These are phyloP conservation scores for Cliona cf. orientalis DNA, from an alignment of 37 sponge, comb jelly and placozoan species.

Conservation along the genomic window DNA sequence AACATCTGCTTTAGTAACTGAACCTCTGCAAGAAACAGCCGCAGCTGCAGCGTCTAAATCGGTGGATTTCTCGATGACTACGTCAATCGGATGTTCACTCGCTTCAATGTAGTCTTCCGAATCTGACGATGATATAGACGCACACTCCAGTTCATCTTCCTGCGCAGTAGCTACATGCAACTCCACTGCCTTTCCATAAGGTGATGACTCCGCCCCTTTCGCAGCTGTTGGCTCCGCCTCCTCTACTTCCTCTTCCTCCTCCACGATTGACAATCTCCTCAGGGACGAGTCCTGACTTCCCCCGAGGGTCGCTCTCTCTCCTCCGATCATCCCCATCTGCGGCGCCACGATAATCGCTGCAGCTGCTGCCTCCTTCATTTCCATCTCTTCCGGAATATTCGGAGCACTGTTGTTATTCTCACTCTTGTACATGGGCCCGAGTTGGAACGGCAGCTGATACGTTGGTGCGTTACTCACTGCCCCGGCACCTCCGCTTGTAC, in stretches of 20 bases:
- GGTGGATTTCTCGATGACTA: too few relatives aligned
- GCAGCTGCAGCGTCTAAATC: too few relatives aligned
- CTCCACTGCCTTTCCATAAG: too few relatives aligned
- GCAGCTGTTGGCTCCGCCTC: too few relatives aligned
- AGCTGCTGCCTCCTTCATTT: not conserved
- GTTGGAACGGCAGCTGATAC: slow-evolving; percentile 13
- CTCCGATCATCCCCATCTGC: not conserved
- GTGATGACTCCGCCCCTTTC: too few relatives aligned
- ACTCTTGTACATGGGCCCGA: not conserved
- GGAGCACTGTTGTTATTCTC: slow-evolving; percentile 20
- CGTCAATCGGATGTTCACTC: too few relatives aligned
- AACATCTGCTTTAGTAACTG: too few relatives aligned
- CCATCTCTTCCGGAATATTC: slow-evolving; percentile 25
- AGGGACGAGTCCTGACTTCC: slow-evolving; percentile 24
- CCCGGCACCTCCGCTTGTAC: not conserved
- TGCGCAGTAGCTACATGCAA: too few relatives aligned
- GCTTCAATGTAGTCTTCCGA: too few relatives aligned
- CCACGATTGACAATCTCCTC: not conserved
- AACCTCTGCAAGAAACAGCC: too few relatives aligned
- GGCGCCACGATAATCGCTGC: not conserved
- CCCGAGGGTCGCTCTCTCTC: not conserved
- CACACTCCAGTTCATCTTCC: too few relatives aligned
- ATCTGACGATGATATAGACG: too few relatives aligned
- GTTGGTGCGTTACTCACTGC: not conserved
- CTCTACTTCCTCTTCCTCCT: slow-evolving; percentile 3